Conservation (phyloP, 2,797 vertebrate genomes). For the Parauchenoglanis ngamensis region DNA sequence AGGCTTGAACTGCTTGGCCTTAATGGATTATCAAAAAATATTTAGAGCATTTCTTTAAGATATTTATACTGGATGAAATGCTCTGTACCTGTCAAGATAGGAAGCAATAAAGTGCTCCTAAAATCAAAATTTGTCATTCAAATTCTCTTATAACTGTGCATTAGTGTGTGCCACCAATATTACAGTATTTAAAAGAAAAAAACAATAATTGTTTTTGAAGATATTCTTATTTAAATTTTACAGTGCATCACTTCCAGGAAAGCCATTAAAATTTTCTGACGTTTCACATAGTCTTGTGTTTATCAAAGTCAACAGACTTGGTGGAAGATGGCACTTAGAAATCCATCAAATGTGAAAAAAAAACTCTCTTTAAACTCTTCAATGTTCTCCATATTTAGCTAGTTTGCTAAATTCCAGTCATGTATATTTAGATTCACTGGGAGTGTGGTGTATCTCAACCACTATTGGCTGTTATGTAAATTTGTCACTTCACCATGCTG, state of each 20-base stretch:
- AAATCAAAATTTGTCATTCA: background rate
- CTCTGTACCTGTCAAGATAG: background rate
- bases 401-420: background rate
- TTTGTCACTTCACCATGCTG: background rate
- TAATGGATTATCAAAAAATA: conserved; percentile 21
- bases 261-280: too few relatives aligned
- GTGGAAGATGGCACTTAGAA: background rate
- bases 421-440: background rate
- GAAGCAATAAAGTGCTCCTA: background rate
- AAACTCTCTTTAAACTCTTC: background rate
- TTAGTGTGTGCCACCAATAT: background rate
- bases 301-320: background rate
- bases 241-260: background rate
- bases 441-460: background rate
- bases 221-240: background rate
- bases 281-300: background rate
- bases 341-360: background rate
- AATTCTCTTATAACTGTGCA: background rate
- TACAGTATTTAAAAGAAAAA: background rate
- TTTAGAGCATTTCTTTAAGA: conserved; percentile 9
- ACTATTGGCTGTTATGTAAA: background rate
- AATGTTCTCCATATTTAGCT: background rate
- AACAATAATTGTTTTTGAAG: background rate
- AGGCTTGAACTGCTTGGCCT: conserved; percentile 29
- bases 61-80: conserved; percentile 8